A percentile compares a stretch with the other conserved stretches of the same genome.
Evolutionary conservation across 2,888 invertebrate genomes (phyloP).

Genomic region (Cerastis leucographa): DNA sequence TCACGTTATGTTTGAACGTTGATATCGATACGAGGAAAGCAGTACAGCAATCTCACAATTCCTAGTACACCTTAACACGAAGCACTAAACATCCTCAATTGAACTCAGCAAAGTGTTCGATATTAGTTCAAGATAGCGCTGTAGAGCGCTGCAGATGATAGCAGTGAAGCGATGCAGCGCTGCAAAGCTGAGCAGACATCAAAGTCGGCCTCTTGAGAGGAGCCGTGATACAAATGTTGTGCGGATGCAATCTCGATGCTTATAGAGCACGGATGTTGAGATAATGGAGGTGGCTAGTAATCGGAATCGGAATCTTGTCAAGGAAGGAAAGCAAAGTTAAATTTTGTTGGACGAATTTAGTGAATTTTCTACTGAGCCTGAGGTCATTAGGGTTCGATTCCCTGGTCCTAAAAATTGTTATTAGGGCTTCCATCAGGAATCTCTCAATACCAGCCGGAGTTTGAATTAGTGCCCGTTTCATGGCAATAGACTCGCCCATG

Average conservation of each 20-base stretch:
- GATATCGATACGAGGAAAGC: neutral
- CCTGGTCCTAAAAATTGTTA: too few species aligned
- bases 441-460: neutral
- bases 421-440: neutral
- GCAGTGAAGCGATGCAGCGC: constrained; percentile 36
- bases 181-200: constrained; percentile 60
- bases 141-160: constrained; percentile 38
- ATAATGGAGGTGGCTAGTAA: constrained; percentile 13
- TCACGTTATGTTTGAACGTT: neutral
- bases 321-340: neutral
- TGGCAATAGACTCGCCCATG: neutral
- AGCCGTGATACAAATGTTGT: constrained; percentile 59
- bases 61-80: constrained; percentile 17
- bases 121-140: constrained; percentile 50
- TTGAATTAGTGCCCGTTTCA: neutral
- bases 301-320: neutral
- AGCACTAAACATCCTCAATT: constrained; percentile 45
- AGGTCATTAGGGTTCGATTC: too few species aligned
- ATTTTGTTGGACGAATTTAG: neutral
- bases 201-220: constrained; percentile 64
- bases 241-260: constrained; percentile 61
- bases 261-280: constrained; percentile 26
- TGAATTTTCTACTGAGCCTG: neutral
- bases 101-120: constrained; percentile 52
- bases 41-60: constrained; percentile 6